A percentile compares a stretch with the other conserved stretches of the same genome.
phyloP scores from a whole-genome alignment of 2,888 invertebrate species.

The Tolmerus cingulatus region DNA sequence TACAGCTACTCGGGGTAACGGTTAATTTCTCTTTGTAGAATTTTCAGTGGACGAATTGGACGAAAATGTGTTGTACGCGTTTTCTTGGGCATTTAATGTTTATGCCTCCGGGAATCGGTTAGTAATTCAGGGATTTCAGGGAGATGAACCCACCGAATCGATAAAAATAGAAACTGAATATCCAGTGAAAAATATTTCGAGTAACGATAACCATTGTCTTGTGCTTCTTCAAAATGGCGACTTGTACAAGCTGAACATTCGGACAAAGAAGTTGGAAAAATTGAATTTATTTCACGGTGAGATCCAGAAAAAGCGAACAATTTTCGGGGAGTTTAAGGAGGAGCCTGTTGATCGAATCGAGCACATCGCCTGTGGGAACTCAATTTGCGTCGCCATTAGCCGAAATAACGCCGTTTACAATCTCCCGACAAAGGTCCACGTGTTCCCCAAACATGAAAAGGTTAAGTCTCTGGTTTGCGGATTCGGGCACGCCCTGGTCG shows the following conservation, averaged over 20 bases:
- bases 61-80: constrained; percentile 44
- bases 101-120: constrained; percentile 51
- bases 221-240: constrained; percentile 56
- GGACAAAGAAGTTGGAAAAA: constrained; percentile 17
- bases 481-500: constrained; percentile 79
- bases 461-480: constrained; percentile 77
- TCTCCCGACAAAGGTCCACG: constrained; percentile 69
- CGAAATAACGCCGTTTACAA: constrained; percentile 68
- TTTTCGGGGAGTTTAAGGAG: constrained; percentile 52
- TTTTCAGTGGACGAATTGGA: background rate
- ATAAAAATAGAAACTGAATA: constrained; percentile 51
- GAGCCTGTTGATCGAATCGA: constrained; percentile 56
- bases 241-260: constrained; percentile 53
- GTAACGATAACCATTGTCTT: constrained; percentile 56
- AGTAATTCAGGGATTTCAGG: constrained; percentile 54
- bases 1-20: background rate
- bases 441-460: constrained; percentile 65
- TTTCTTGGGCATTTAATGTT: constrained; percentile 57
- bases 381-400: constrained; percentile 64
- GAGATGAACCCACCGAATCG: constrained; percentile 44
- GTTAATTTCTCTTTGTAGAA: constrained; percentile 41
- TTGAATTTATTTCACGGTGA: constrained; percentile 44
- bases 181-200: constrained; percentile 53
- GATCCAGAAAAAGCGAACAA: constrained; percentile 52
- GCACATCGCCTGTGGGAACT: constrained; percentile 64